phyloP scores from a whole-genome alignment of 1,140 invertebrate genomes.

The Diachasmimorpha longicaudata region DNA sequence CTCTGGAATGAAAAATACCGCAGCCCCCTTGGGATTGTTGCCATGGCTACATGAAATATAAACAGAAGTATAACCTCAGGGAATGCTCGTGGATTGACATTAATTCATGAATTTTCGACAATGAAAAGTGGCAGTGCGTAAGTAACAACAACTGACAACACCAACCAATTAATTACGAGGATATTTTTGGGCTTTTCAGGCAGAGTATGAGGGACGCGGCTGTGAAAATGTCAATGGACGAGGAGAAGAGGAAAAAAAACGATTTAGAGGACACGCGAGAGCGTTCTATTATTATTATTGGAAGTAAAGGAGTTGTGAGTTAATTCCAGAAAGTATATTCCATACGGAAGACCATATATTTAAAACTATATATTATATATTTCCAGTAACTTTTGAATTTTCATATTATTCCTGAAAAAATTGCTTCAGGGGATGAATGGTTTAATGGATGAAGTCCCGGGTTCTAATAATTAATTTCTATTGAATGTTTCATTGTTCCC shows the following conservation, averaged over 20 bases:
- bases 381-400: too few relatives aligned
- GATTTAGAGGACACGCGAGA: slow-evolving; percentile 54
- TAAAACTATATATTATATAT: too few relatives aligned
- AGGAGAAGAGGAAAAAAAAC: slow-evolving; percentile 43
- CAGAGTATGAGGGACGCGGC: slow-evolving; percentile 41
- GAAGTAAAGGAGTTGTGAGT: slow-evolving; percentile 66
- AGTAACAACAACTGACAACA: too few relatives aligned
- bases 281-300: slow-evolving; percentile 64
- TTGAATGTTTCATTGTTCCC: background rate
- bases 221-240: slow-evolving; percentile 34
- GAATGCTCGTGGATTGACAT: too few relatives aligned
- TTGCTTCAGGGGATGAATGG: background rate
- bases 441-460: background rate
- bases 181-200: slow-evolving; percentile 26
- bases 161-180: too few relatives aligned
- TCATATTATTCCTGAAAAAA: too few relatives aligned
- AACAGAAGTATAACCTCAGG: background rate
- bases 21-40: background rate
- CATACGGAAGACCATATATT: too few relatives aligned
- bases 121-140: too few relatives aligned
- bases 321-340: background rate
- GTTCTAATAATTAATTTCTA: background rate
- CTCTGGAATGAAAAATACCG: background rate
- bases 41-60: background rate
- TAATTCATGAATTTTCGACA: too few relatives aligned